phyloP scores from a whole-genome alignment of 1,140 invertebrate species.

The Drosophila virilis region DNA sequence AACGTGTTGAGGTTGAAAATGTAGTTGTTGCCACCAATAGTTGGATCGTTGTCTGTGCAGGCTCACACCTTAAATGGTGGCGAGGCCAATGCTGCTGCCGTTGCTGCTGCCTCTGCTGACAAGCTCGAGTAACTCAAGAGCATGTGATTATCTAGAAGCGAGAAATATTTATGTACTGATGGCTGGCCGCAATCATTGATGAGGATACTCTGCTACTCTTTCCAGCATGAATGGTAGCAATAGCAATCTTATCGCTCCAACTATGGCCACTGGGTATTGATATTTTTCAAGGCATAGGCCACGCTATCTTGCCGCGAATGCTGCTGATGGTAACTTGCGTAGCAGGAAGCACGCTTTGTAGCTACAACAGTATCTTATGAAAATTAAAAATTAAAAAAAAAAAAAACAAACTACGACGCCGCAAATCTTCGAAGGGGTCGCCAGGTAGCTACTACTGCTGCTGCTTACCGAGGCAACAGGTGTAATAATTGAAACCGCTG shows the following conservation, averaged over 20 bases:
- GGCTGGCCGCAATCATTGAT: slow-evolving; percentile 64
- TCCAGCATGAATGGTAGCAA: slow-evolving; percentile 47
- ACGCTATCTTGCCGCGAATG: slow-evolving; percentile 35
- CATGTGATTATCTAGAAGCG: slow-evolving; percentile 75
- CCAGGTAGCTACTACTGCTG: slow-evolving; percentile 5
- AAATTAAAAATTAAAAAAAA: slow-evolving; percentile 54
- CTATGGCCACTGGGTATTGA: slow-evolving; percentile 36
- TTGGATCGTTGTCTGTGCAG: slow-evolving; percentile 19
- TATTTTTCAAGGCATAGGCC: slow-evolving; percentile 40
- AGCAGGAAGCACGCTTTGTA: slow-evolving; percentile 77
- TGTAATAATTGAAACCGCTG: slow-evolving; percentile 78
- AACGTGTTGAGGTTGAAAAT: slow-evolving; percentile 69
- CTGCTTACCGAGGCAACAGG: slow-evolving; percentile 61
- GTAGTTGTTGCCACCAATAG: slow-evolving; percentile 48
- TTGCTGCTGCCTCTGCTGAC: slow-evolving; percentile 34
- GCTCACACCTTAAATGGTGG: slow-evolving; percentile 79
- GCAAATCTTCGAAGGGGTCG: slow-evolving; percentile 43
- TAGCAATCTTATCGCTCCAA: slow-evolving; percentile 29
- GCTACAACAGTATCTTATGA: slow-evolving; percentile 49
- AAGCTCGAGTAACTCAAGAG: slow-evolving; percentile 72
- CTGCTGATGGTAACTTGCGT: slow-evolving; percentile 37
- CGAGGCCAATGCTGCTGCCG: slow-evolving; percentile 20
- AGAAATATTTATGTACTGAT: slow-evolving; percentile 80
- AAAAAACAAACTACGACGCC: slow-evolving; percentile 10
- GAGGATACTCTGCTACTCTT: slow-evolving; percentile 36